Evolutionary conservation across 2,113 vertebrate species (phyloP).

Genomic region (Tamias sibiricus): DNA sequence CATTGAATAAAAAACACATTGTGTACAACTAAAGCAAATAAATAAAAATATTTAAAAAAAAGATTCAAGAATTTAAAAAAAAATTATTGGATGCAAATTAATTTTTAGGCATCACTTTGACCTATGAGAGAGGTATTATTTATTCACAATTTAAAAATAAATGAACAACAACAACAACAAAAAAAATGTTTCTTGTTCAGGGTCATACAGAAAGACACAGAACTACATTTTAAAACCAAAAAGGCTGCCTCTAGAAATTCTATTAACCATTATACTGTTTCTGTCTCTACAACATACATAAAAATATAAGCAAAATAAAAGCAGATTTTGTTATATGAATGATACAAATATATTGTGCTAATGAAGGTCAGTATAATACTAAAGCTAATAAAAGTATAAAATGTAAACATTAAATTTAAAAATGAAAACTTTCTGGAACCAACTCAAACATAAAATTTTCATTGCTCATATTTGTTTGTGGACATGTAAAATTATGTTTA

Average conservation of each 20-base stretch:
- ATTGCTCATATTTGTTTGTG: background rate
- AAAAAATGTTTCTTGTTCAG: background rate
- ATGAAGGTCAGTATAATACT: background rate
- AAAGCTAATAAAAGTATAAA: background rate
- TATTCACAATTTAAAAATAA: background rate
- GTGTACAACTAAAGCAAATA: too few relatives aligned
- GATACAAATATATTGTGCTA: background rate
- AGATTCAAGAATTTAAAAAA: too few relatives aligned
- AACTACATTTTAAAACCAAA: background rate
- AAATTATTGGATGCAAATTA: background rate
- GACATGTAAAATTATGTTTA: background rate
- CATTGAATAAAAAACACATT: too few relatives aligned
- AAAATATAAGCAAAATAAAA: background rate
- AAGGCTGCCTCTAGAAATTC: background rate
- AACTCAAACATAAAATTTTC: background rate
- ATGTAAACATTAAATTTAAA: background rate
- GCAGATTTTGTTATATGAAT: background rate
- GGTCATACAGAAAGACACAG: background rate
- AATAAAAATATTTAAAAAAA: too few relatives aligned
- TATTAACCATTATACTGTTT: background rate
- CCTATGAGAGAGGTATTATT: background rate
- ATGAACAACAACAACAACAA: accelerated
- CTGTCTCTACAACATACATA: background rate
- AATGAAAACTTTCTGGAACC: background rate
- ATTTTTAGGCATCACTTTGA: background rate